Percentiles rank a stretch among this genome's conserved stretches.
phyloP scores from a whole-genome alignment of 92 coral and sea anemone genomes.

The Blastomussa wellsi region DNA sequence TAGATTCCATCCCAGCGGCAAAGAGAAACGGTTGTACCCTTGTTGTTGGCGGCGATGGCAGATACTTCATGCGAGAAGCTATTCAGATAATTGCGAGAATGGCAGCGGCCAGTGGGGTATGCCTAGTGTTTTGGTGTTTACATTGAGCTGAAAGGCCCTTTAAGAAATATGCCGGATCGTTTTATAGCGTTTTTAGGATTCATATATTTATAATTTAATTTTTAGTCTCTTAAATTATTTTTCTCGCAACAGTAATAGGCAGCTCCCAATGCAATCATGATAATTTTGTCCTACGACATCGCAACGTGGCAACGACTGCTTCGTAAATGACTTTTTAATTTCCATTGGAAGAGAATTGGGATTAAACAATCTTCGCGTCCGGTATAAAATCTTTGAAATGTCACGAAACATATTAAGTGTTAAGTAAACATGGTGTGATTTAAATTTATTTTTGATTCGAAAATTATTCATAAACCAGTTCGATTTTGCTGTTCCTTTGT shows the following conservation, averaged over 20 bases:
- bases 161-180: neutral
- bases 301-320: neutral
- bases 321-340: neutral
- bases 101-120: conserved; percentile 96
- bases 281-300: neutral
- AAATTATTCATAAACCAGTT: too few species aligned
- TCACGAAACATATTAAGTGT: too few species aligned
- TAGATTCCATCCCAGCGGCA: conserved; percentile 88
- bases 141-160: too few species aligned
- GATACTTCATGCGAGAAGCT: conserved; percentile 91
- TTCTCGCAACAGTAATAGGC: too few species aligned
- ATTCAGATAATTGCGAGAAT: conserved; percentile 80
- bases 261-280: too few species aligned
- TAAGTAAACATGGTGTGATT: too few species aligned
- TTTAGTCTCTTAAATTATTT: too few species aligned
- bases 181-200: neutral
- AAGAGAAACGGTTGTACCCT: conserved; percentile 78
- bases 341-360: neutral
- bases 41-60: conserved; percentile 96
- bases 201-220: too few species aligned
- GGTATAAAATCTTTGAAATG: neutral
- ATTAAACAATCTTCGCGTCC: neutral
- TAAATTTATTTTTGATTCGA: too few species aligned
- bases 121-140: neutral
- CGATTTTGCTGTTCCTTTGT: too few species aligned